Evolutionary conservation across 2,797 vertebrate genomes (phyloP).

Genomic region (Allobates femoralis): DNA sequence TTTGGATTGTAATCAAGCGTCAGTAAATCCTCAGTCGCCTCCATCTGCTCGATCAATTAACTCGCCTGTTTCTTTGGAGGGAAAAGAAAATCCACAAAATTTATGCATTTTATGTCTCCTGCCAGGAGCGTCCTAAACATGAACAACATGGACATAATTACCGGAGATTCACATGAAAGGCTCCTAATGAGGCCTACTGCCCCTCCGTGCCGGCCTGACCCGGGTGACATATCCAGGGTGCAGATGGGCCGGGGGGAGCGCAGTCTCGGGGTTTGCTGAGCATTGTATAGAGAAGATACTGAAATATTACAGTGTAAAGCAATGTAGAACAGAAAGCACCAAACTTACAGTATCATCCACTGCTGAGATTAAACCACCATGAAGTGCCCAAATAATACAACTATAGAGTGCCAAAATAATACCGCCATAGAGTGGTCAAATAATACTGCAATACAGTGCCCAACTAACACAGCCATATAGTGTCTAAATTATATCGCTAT

Average conservation of each 20-base stretch:
- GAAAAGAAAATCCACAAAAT: slow-evolving; percentile 4
- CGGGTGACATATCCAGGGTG: not conserved
- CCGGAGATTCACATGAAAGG: not conserved
- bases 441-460: not conserved
- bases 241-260: not conserved
- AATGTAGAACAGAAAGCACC: not conserved
- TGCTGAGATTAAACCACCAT: too few species aligned
- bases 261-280: not conserved
- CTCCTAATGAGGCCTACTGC: not conserved
- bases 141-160: slow-evolving; percentile 37
- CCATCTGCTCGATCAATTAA: slow-evolving; percentile 56
- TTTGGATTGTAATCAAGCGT: slow-evolving; percentile 45
- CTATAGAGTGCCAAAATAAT: not conserved
- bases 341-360: not conserved
- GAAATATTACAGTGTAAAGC: not conserved
- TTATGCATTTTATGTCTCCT: not conserved
- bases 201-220: not conserved
- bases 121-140: slow-evolving; percentile 13
- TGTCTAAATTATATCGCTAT: not conserved
- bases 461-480: not conserved
- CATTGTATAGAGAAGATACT: not conserved
- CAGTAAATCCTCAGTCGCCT: slow-evolving; percentile 2
- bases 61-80: slow-evolving; percentile 15
- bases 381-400: not conserved
- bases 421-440: not conserved